Evolutionary conservation across 2,888 invertebrate species (phyloP), one percentile per base, ranked within the genome.

Genomic region (Synanthedon formicaeformis): DNA sequence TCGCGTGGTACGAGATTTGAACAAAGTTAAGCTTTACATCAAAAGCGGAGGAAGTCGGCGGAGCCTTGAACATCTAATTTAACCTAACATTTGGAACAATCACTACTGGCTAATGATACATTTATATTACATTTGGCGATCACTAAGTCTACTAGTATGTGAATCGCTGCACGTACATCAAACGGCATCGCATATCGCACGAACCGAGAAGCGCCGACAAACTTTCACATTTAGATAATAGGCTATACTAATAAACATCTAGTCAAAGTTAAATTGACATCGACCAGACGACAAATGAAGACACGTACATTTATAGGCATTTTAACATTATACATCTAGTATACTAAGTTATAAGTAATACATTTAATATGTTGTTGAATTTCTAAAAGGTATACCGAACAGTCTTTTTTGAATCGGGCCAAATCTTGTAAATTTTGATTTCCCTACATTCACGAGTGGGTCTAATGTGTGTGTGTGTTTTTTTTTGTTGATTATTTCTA

Each of bases 361-460:
- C 49, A 50, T 23, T 10, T 71, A 61, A 71, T 70, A 73, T 70
- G 71, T 71, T 72, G 74, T 69, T 74, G 75, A 80, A 72, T 78
- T 77, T 78, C 49, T 77, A 78, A 75, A 88, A 89, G 89, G 90
- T 90, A 90, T 90, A 90, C 89, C 88, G 88, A 90, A 90, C 90
- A 91, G 90, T 91, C 90, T 91, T 90, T 77, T 88, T 88, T 81
- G 88, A 88, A 89, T 88, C 88, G 89, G 90, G 90, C 90, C 91
- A 87, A 90, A 90, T 89, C 88, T 84, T 89, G 88, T 79, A 74
- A 72, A 84, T 86, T 86, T 86, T 86, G 82, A 79, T 75, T 73
- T 75, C 73, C 78, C 80, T 85, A 85, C 76, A 60, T 73, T 78
- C 75, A 78, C 75, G 77, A 77, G 81, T 82, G 80, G 74, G 73